Evolutionary conservation across 2,797 vertebrate species (phyloP).

Genomic region (Selene dorsalis): DNA sequence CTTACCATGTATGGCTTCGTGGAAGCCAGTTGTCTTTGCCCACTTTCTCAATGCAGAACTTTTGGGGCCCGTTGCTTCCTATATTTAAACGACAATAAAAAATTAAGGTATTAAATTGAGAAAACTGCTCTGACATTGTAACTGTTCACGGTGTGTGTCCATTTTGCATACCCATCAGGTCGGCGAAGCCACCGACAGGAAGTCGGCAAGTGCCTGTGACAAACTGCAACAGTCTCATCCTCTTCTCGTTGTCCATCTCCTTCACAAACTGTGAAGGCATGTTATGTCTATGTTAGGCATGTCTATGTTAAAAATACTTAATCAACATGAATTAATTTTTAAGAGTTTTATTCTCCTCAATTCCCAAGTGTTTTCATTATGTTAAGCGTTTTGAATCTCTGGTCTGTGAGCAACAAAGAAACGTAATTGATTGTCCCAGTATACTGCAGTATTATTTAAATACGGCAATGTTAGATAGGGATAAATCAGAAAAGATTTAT

Average conservation of each 20-base stretch:
- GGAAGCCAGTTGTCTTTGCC: conserved; percentile 99
- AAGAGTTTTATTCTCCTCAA: neutral
- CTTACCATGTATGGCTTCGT: conserved; percentile 99
- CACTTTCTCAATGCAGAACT: conserved; percentile 99
- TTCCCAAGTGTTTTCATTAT: neutral
- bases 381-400: neutral
- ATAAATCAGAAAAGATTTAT: neutral
- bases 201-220: conserved; percentile 97
- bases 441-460: neutral
- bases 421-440: too few species aligned
- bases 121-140: neutral
- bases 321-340: neutral
- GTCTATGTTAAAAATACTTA: neutral
- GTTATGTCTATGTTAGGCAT: too few species aligned
- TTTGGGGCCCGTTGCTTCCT: conserved; percentile 99
- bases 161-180: conserved; percentile 91
- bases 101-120: neutral
- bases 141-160: neutral
- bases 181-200: conserved; percentile 95
- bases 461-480: neutral
- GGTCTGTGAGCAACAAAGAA: neutral
- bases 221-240: conserved; percentile 96
- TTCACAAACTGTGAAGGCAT: conserved; percentile 90
- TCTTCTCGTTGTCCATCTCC: conserved; percentile 98
- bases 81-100: conserved; percentile 36